Base-by-base conservation (phyloP, 2,113 vertebrate genomes). In the Centropus unirufus region DNA sequence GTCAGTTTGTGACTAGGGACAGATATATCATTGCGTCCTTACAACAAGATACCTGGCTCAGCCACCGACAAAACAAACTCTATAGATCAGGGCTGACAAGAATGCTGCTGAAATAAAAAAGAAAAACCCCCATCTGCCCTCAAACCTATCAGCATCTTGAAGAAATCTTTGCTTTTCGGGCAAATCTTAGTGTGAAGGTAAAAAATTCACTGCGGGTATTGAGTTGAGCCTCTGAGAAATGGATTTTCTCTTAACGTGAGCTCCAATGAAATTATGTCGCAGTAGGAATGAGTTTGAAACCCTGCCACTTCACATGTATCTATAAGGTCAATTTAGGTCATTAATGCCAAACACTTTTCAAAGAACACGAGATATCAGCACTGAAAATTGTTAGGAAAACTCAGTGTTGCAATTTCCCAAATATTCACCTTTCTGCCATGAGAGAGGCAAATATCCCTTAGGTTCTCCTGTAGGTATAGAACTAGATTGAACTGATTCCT, bases 61-160 rank as follows among this genome's bases (percentile, higher is more conserved):
- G 75, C 70, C 59, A 79, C 9, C 87, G 75, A 61, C 27, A 96
- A 95, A 96, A 76, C 82, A 89, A 97, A 64, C 55, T 52, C 15
- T 66, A 47, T 3, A 87, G 72, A 51, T 85, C 83, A 69, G 32
- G 54, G 70, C 23, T 90, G 83, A 80, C 80, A 57, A 95, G 89
- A 89, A 85, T 81, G 22, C 40, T 75, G 34, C 22, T 83, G 58
- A 87, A 81, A 14, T 34, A 85, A 75, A 93, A 78, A 64, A 61
- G 22, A 32, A 20, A 81, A 63, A 75, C 44, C 9, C 8, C 3
- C 44, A 54, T 79, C 20, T 64, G 24, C 4, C 0, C 0, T 34
- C 51, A 81, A 68, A 88, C 6, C 17, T 87, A n/a, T 67, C 49
- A 79, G 32, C 51, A 57, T 67, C 44, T 55, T 82, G 23, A 69